Evolutionary conservation across 2,113 vertebrate species (phyloP), one percentile per base, ranked within the genome.

Genomic region (Turdus rufiventris): DNA sequence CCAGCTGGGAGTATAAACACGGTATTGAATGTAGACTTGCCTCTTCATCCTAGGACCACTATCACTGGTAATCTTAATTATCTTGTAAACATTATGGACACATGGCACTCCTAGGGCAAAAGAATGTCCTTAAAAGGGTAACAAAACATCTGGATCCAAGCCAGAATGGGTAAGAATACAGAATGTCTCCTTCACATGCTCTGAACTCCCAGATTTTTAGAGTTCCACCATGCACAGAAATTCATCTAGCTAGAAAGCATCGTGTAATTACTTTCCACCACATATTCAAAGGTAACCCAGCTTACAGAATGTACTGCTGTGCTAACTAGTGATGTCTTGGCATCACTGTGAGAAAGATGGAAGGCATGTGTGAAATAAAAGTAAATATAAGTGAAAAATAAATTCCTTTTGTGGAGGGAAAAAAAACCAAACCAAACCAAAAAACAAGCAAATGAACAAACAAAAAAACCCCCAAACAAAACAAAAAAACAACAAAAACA

Each of bases 71-170:
- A 93, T 95, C 90, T 96, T 81, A 78, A 50, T 57, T 90, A 67
- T 71, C 23, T 42, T 57, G 72, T 96, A 95, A 97, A 95, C 90
- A 88, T 26, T 23, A 81, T 4, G n/a, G 88, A 71, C 82, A 90
- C 82, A 65, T 40, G 90, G 79, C 89, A 83, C 73, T 91, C 72
- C 72, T 78, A 54, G 51, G 71, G 56, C 60, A 95, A 40, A 71
- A 88, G 28, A 96, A 88, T 78, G 45, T 60, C 96, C 93, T 90
- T 91, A 85, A 85, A 96, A 95, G 93, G 93, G 47, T 58, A 95
- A 43, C 2, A 2, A 86, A 90, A 83, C 34, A 12, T 51, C 85
- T 89, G 87, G 5, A 57, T 17, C 9, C 5, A 20, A 33, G 34
- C 43, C 82, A 85, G 42, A 56, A 85, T 8, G 14, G 48, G 1